These are phyloP conservation scores for Chlamydotis undulata DNA, from an alignment of 2,113 vertebrate species.

Conservation along the genomic window DNA sequence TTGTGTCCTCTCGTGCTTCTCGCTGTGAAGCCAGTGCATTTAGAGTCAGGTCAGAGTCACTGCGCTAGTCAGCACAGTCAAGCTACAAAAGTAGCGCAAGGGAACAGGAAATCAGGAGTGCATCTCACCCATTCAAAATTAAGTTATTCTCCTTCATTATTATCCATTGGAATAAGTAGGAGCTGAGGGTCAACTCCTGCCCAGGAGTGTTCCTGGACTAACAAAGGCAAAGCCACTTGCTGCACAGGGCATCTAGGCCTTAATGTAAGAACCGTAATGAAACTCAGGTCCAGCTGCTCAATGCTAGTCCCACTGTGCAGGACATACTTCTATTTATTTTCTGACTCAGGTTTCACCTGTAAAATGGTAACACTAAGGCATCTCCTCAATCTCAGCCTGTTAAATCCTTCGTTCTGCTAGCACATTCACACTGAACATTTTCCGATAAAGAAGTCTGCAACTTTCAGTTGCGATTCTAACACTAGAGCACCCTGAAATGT, in stretches of 20 bases:
- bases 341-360: not conserved
- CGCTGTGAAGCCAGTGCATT: not conserved
- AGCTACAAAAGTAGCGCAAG: not conserved
- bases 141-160: accelerated
- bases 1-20: accelerated
- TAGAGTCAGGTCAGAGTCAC: not conserved
- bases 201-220: not conserved
- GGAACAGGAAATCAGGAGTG: not conserved
- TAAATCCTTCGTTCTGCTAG: not conserved
- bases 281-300: not conserved
- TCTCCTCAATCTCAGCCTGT: not conserved
- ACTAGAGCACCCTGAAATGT: not conserved
- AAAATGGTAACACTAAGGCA: not conserved
- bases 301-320: not conserved
- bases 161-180: not conserved
- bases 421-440: not conserved
- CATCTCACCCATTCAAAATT: not conserved
- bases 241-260: not conserved
- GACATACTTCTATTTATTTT: not conserved
- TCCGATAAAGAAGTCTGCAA: not conserved
- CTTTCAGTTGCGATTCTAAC: not conserved
- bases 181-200: not conserved
- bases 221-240: not conserved
- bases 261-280: not conserved
- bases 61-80: not conserved